These are phyloP conservation scores for Xenopus laevis DNA, from an alignment of 2,113 vertebrate genomes.

Conservation along the genomic window DNA sequence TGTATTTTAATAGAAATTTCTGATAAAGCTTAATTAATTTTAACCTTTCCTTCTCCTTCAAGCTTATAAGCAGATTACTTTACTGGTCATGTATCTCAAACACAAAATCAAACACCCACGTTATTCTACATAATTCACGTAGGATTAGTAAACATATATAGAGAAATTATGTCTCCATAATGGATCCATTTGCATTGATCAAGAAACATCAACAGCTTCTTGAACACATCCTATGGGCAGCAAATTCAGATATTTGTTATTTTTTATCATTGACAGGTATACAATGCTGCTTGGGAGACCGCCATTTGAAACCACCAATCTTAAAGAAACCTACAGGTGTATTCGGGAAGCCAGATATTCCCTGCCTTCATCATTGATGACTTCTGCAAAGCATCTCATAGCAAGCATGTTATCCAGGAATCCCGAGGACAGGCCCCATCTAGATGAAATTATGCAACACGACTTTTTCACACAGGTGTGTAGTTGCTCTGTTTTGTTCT, in stretches of 20 bases:
- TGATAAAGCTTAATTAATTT: no score
- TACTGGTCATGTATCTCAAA: no score
- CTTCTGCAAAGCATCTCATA: slow-evolving; percentile 87
- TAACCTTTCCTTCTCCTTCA: no score
- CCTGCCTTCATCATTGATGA: slow-evolving; percentile 82
- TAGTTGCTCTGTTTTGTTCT: neutral
- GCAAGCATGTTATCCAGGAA: slow-evolving; percentile 86
- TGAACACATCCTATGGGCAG: no score
- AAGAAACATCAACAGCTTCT: no score
- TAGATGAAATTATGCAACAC: slow-evolving; percentile 87
- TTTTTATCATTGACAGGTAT: slow-evolving; percentile 71
- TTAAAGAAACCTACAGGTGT: slow-evolving; percentile 94
- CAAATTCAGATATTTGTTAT: neutral
- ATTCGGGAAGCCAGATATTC: slow-evolving; percentile 92
- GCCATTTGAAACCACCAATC: slow-evolving; percentile 94
- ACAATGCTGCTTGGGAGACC: slow-evolving; percentile 94
- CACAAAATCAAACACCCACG: no score
- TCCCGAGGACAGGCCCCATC: slow-evolving; percentile 84
- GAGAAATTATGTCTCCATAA: no score
- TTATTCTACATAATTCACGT: no score
- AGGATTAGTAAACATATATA: no score
- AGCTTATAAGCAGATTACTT: no score
- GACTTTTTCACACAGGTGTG: slow-evolving; percentile 92
- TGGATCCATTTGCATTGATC: no score
- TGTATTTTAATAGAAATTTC: no score